Evolutionary conservation across 30 jellyfish, hydroid and myxozoan species (phyloP).

Genomic region (Hydractinia echinata): DNA sequence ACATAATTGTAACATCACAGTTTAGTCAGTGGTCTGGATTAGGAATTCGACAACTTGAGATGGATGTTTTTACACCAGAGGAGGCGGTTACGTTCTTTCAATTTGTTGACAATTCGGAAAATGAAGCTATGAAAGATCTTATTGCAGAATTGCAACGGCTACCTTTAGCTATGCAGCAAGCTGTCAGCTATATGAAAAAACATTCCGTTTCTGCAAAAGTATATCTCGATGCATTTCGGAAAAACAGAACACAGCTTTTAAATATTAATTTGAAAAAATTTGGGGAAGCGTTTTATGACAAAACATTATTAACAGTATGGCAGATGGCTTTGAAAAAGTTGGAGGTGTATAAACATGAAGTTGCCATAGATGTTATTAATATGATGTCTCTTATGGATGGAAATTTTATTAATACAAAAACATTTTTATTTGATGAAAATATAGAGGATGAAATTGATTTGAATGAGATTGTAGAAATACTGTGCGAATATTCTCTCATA

Average conservation of each 20-base stretch:
- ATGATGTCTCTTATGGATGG: slow-evolving; percentile 9
- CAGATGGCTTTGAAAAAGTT: slow-evolving; percentile 44
- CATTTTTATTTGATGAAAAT: neutral
- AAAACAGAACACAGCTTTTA: slow-evolving; percentile 24
- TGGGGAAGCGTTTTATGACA: slow-evolving; percentile 18
- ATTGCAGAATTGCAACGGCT: slow-evolving; percentile 42
- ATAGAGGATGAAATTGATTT: neutral
- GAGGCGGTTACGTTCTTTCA: slow-evolving; percentile 40
- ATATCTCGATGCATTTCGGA: slow-evolving; percentile 30
- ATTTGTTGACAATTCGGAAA: neutral
- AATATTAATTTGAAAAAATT: slow-evolving; percentile 1
- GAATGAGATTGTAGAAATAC: neutral
- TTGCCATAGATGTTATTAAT: slow-evolving; percentile 8
- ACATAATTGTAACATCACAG: slow-evolving; percentile 29
- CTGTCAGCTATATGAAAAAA: slow-evolving; percentile 44
- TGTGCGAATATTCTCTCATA: slow-evolving; percentile 2
- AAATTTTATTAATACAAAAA: neutral
- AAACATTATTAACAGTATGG: slow-evolving; percentile 49
- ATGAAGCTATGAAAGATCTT: slow-evolving; percentile 34
- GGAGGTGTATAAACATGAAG: slow-evolving; percentile 7
- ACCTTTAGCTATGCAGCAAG: slow-evolving; percentile 62
- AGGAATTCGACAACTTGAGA: neutral
- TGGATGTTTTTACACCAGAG: slow-evolving; percentile 19
- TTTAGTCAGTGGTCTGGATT: slow-evolving; percentile 34
- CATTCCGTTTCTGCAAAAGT: neutral